Evolutionary conservation across 2,113 vertebrate species (phyloP).

Genomic region (Hoplias malabaricus): DNA sequence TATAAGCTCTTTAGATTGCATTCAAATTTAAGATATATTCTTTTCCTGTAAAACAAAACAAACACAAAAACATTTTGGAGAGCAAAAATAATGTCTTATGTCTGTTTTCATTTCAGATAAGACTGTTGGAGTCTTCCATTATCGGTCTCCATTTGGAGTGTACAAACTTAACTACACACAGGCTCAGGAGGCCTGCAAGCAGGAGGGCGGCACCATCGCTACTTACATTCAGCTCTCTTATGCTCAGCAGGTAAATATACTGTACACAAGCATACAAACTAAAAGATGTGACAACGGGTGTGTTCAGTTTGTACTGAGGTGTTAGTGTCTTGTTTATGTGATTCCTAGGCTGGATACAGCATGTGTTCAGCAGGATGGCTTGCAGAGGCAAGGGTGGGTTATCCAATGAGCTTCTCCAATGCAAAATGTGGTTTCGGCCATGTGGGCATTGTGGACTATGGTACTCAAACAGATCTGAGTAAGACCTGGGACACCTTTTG

Average conservation of each 20-base stretch:
- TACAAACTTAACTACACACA: slow-evolving; percentile 83
- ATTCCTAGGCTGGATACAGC: slow-evolving; percentile 80
- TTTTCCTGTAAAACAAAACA: no score
- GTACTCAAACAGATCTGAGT: slow-evolving; percentile 75
- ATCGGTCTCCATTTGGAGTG: slow-evolving; percentile 75
- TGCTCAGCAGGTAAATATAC: slow-evolving; percentile 83
- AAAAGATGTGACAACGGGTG: not conserved
- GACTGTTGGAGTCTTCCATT: slow-evolving; percentile 85
- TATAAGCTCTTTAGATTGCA: no score
- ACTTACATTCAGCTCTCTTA: slow-evolving; percentile 87
- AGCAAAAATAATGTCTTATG: not conserved
- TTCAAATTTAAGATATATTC: no score
- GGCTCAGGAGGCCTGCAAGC: slow-evolving; percentile 76
- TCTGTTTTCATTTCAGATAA: slow-evolving; percentile 71
- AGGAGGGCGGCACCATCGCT: slow-evolving; percentile 75
- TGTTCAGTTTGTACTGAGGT: not conserved
- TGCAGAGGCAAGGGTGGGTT: slow-evolving; percentile 75
- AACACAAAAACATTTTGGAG: no score
- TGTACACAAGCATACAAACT: not conserved
- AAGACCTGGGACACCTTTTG: slow-evolving; percentile 93
- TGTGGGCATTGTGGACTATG: slow-evolving; percentile 91
- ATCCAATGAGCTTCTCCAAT: slow-evolving; percentile 85
- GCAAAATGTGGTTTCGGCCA: slow-evolving; percentile 83
- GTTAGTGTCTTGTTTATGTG: not conserved
- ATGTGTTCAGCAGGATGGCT: slow-evolving; percentile 90